These are phyloP conservation scores for Sigmodon hispidus DNA, from an alignment of 2,113 vertebrate genomes.

Conservation along the genomic window DNA sequence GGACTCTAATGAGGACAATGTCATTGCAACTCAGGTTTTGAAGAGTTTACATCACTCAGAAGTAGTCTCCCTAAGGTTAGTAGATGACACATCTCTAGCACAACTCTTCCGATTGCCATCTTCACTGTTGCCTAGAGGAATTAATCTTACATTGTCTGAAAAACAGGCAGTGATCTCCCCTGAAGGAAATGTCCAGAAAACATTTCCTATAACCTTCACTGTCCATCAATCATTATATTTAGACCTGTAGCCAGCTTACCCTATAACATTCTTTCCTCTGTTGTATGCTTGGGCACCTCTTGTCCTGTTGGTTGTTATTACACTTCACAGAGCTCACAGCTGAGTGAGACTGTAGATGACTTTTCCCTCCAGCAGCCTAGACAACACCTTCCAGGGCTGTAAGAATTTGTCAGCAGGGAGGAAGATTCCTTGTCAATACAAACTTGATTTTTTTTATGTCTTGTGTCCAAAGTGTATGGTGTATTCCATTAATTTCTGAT, in stretches of 20 bases:
- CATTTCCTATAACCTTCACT: not conserved
- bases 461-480: not conserved
- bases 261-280: not conserved
- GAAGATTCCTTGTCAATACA: not conserved
- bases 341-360: not conserved
- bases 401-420: not conserved
- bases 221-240: not conserved
- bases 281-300: not conserved
- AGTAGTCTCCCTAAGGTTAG: not conserved
- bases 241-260: not conserved
- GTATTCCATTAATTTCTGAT: not conserved
- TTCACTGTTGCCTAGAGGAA: not conserved
- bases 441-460: not conserved
- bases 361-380: not conserved
- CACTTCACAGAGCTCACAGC: not conserved
- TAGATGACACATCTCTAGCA: not conserved
- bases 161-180: not conserved
- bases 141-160: not conserved
- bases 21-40: not conserved
- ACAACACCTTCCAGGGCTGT: not conserved
- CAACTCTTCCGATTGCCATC: not conserved
- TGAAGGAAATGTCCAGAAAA: not conserved
- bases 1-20: not conserved
- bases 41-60: not conserved
- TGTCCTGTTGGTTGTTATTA: not conserved